A percentile compares a stretch with the other conserved stretches of the same genome.
These are phyloP conservation scores for Sterrhoptilus dennistouni DNA, from an alignment of 2,113 vertebrate genomes.

Conservation along the genomic window DNA sequence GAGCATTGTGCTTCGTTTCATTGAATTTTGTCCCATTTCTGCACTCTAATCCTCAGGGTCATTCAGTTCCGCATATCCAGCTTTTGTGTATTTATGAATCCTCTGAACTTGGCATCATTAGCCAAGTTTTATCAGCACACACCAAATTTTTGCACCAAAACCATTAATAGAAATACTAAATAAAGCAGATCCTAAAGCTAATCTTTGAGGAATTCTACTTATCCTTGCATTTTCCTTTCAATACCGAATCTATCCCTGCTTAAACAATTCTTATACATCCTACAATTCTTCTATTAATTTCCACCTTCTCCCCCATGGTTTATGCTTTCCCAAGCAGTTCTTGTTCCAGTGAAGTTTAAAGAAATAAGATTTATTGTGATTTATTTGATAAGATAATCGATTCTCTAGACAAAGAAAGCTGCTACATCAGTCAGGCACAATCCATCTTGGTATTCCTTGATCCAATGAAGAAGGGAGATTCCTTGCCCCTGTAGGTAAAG, in stretches of 20 bases:
- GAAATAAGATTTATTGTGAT: neutral
- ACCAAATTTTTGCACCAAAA: constrained; percentile 49
- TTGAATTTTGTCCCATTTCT: neutral
- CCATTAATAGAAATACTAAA: constrained; percentile 22
- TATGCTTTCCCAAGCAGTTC: neutral
- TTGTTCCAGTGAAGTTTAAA: neutral
- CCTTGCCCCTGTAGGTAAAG: neutral
- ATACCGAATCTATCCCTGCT: neutral
- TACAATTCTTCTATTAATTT: neutral
- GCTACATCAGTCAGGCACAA: neutral
- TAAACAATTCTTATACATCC: neutral
- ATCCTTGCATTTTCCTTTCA: neutral
- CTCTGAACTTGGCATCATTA: constrained; percentile 34
- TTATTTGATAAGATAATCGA: neutral
- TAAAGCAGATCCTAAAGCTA: constrained; percentile 7
- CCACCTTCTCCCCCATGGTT: neutral
- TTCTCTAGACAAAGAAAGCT: neutral
- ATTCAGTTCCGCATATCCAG: constrained; percentile 2
- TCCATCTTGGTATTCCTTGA: neutral
- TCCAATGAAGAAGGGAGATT: neutral
- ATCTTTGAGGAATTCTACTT: constrained; percentile 37
- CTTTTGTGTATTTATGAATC: constrained; percentile 11
- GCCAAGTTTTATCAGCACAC: constrained; percentile 33
- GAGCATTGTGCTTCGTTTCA: neutral
- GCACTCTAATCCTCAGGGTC: constrained; percentile 29